These are phyloP conservation scores for Synanthedon andrenaeformis DNA, from an alignment of 2,888 invertebrate species.

Conservation along the genomic window DNA sequence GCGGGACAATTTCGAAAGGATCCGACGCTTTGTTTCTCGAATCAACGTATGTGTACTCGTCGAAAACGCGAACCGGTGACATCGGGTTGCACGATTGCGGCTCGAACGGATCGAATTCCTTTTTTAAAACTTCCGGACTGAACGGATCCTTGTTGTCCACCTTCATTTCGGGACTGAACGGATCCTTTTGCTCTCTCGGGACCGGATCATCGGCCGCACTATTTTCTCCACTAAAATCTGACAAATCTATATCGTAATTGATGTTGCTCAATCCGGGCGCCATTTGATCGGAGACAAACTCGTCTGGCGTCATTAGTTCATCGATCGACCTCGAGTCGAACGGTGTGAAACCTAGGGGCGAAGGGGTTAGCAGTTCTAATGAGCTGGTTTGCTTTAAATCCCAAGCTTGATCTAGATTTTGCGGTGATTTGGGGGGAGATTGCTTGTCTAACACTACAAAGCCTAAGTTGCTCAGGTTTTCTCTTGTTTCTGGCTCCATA, in stretches of 20 bases:
- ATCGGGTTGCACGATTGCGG: conserved; percentile 12
- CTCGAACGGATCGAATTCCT: conserved; percentile 22
- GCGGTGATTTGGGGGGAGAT: conserved; percentile 41
- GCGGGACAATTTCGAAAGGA: conserved; percentile 45
- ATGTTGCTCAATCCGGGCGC: conserved; percentile 75
- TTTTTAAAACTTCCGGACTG: conserved; percentile 28
- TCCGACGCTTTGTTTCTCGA: conserved; percentile 23
- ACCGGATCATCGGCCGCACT: conserved; percentile 72
- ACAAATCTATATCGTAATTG: conserved; percentile 82
- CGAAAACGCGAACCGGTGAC: conserved; percentile 11
- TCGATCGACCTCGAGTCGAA: conserved; percentile 73
- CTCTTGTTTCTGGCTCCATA: conserved; percentile 11
- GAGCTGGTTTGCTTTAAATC: conserved; percentile 46
- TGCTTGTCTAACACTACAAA: conserved; percentile 41
- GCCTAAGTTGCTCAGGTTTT: conserved; percentile 42
- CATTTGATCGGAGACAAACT: conserved; percentile 62
- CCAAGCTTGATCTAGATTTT: conserved; percentile 37
- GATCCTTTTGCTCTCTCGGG: conserved; percentile 55
- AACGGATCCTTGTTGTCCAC: conserved; percentile 52
- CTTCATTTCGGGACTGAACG: conserved; percentile 66
- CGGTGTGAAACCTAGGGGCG: conserved; percentile 65
- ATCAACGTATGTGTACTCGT: conserved; percentile 18
- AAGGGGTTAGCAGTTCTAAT: conserved; percentile 70
- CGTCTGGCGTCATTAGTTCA: conserved; percentile 72
- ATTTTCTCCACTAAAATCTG: conserved; percentile 80